A percentile compares a stretch with the other conserved stretches of the same genome.
Evolutionary conservation across 2,113 vertebrate species (phyloP).

Genomic region (Microtus pennsylvanicus): DNA sequence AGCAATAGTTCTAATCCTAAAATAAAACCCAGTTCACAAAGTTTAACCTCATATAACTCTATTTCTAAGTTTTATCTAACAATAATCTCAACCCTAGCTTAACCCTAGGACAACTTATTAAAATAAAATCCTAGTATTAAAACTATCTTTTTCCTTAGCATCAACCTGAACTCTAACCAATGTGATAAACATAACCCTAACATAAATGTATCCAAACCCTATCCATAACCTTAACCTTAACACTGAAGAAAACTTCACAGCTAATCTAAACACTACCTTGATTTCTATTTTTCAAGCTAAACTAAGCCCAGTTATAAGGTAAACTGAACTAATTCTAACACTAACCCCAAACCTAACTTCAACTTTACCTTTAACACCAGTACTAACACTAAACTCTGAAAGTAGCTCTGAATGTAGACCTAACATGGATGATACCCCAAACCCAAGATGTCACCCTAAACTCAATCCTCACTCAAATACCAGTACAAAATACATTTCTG

Average conservation of each 20-base stretch:
- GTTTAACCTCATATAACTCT: too few relatives aligned
- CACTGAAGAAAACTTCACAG: background rate
- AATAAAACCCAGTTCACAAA: background rate
- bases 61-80: background rate
- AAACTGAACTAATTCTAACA: background rate
- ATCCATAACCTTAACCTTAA: background rate
- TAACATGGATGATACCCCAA: background rate
- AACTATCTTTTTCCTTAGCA: background rate
- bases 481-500: background rate
- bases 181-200: background rate
- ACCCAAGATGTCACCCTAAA: background rate
- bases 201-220: background rate
- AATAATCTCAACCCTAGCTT: background rate
- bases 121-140: background rate
- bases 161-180: background rate
- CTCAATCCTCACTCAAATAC: background rate
- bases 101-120: background rate
- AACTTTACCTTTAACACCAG: background rate
- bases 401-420: background rate
- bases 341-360: background rate
- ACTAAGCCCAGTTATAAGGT: background rate
- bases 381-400: background rate
- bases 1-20: too few relatives aligned
- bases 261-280: background rate
- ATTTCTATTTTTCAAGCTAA: background rate